These are phyloP conservation scores for Eubasilissa splendida DNA, from an alignment of 2,888 invertebrate species.

Conservation along the genomic window DNA sequence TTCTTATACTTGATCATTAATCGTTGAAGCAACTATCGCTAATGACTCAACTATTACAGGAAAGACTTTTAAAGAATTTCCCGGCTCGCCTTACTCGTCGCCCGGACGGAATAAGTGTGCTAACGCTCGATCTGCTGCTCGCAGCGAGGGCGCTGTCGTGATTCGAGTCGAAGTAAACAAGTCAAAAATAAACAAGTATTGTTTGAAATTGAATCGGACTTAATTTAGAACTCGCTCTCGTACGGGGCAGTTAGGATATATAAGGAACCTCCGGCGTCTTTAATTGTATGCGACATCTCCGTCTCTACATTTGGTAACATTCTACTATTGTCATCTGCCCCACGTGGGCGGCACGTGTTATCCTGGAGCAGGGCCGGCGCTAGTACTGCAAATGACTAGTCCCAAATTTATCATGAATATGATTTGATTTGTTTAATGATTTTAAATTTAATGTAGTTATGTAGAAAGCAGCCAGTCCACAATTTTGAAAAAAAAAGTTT, in stretches of 20 bases:
- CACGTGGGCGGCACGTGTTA: slow-evolving; percentile 35
- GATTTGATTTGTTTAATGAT: too few species aligned
- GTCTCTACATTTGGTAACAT: slow-evolving; percentile 35
- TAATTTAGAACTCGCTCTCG: slow-evolving; percentile 22
- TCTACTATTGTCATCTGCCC: slow-evolving; percentile 40
- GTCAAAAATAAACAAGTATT: slow-evolving; percentile 17
- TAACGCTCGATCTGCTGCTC: neutral
- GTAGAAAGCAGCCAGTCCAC: too few species aligned
- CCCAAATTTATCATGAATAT: too few species aligned
- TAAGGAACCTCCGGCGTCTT: slow-evolving; percentile 25
- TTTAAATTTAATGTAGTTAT: too few species aligned
- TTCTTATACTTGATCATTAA: too few species aligned
- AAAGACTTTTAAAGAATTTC: too few species aligned
- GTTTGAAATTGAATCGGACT: slow-evolving; percentile 37
- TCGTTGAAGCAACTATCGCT: too few species aligned
- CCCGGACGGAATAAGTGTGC: too few species aligned
- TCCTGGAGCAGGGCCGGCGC: slow-evolving; percentile 2
- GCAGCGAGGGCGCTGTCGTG: neutral
- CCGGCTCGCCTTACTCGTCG: too few species aligned
- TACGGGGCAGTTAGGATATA: slow-evolving; percentile 29
- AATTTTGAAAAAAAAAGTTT: too few species aligned
- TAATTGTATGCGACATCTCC: slow-evolving; percentile 41
- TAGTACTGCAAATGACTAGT: too few species aligned
- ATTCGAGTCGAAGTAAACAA: slow-evolving; percentile 26
- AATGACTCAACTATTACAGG: too few species aligned